A percentile compares a stretch with the other conserved stretches of the same genome.
Evolutionary conservation across 2,797 vertebrate genomes (phyloP).

Genomic region (Artibeus jamaicensis): DNA sequence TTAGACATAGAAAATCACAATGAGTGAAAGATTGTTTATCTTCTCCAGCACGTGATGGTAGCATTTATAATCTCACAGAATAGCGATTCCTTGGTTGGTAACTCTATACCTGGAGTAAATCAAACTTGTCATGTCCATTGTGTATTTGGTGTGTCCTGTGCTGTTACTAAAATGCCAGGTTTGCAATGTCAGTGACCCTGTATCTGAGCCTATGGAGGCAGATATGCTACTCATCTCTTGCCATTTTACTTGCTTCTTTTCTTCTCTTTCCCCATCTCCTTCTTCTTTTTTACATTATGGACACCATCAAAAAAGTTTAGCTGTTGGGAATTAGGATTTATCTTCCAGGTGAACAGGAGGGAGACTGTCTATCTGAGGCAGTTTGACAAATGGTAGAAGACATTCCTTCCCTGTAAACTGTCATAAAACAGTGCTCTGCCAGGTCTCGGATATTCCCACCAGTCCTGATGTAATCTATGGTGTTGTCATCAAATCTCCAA

Average conservation of each 20-base stretch:
- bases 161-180: constrained; percentile 39
- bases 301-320: constrained; percentile 1
- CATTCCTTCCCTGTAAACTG: not conserved
- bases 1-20: constrained; percentile 53
- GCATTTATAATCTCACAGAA: constrained; percentile 63
- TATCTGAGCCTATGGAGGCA: constrained; percentile 8
- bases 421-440: not conserved
- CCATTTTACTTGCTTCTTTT: not conserved
- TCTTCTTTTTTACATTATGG: not conserved
- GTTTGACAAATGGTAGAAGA: not conserved
- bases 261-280: not conserved
- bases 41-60: not conserved
- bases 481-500: not conserved
- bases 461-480: not conserved
- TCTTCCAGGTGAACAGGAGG: not conserved
- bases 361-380: not conserved
- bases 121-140: constrained; percentile 53
- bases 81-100: not conserved
- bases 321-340: not conserved
- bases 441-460: not conserved
- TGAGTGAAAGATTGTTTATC: constrained; percentile 51
- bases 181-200: constrained; percentile 44
- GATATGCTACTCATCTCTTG: not conserved
- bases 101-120: constrained; percentile 54
- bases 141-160: constrained; percentile 36